Conservation (phyloP, 2,113 vertebrate genomes). For the Zapus hudsonius region DNA sequence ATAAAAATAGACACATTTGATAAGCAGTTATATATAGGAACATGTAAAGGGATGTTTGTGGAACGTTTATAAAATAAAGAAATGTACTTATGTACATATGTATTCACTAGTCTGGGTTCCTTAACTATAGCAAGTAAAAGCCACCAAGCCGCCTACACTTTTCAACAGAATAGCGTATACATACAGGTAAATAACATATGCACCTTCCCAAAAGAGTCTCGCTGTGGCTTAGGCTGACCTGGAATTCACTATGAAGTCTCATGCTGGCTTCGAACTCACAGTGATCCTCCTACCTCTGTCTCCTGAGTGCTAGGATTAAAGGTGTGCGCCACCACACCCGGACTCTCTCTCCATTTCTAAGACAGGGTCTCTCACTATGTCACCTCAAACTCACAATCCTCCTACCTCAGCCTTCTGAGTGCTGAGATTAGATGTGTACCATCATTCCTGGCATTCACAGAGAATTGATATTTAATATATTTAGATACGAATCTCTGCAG, state of each 20-base stretch:
- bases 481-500: conserved; percentile 31
- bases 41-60: not conserved
- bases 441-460: not conserved
- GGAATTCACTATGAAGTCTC: not conserved
- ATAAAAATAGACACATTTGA: not conserved
- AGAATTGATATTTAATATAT: conserved; percentile 27
- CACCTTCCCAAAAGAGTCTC: not conserved
- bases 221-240: not conserved
- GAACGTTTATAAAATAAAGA: not conserved
- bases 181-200: not conserved
- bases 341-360: not conserved
- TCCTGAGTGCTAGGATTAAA: not conserved
- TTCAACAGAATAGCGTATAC: not conserved
- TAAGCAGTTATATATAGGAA: not conserved
- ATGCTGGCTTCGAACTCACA: not conserved
- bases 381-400: not conserved
- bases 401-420: not conserved
- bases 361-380: not conserved
- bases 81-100: not conserved
- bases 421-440: not conserved
- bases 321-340: not conserved
- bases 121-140: not conserved
- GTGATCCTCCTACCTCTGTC: not conserved
- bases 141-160: not conserved
- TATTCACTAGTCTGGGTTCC: not conserved